Base-by-base conservation (phyloP, 2,888 invertebrate genomes). In the Antitype chi region DNA sequence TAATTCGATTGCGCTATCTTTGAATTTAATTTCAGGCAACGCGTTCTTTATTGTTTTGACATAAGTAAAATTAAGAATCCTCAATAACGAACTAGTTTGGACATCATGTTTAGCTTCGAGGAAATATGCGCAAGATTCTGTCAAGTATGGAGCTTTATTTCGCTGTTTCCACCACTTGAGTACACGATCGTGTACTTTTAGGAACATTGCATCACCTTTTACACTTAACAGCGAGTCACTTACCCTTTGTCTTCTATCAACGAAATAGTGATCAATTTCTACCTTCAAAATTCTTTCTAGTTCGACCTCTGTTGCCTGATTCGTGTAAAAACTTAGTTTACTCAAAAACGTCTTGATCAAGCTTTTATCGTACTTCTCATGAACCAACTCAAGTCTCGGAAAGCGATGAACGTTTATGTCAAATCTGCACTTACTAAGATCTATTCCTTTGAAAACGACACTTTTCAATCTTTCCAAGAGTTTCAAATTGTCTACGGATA, bases 131-230 rank as follows among this genome's bases (percentile, higher is more conserved):
- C 85, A 87, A 17, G 69, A 55, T 43, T 88, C 66, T 32, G 80
- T 84, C 15, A 87, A 78, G 79, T 87, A 88, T 3, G 77, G 67
- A 32, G 79, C 81, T 2, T 64, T 63, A 9, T 28, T 28, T 8
- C 71, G 71, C 5, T 71, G 25, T 72, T 87, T 83, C 85, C 89
- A 87, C 89, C 89, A 89, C 11, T 87, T 87, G 70, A 87, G 89
- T 53, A 89, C 55, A 47, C 53, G 70, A 43, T 89, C 84, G n/a
- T 89, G 89, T 57, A 88, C 77, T 68, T 77, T 76, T 20, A 85
- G 70, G 70, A 85, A 89, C 52, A 89, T 80, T 8, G 86, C 82
- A 70, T 85, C 82, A n/a, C 64, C 55, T 78, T 88, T 85, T 9
- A 83, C 47, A 38, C 70, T 76, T 38, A 81, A 71, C 3, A 72